Conservation (phyloP, 92 coral and sea anemone species). For the Siderastrea siderea region DNA sequence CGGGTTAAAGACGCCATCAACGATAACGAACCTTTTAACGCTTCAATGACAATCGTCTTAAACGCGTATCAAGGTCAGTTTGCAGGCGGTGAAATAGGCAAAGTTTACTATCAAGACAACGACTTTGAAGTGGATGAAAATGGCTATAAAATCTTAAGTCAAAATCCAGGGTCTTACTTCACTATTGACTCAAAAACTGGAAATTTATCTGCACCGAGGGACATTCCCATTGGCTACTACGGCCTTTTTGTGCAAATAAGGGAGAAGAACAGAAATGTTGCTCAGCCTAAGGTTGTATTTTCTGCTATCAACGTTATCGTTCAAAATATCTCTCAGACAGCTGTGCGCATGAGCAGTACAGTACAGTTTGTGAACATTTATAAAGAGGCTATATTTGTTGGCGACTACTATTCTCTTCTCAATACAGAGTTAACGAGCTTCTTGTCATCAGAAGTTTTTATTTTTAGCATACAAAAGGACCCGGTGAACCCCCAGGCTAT, state of each 20-base stretch:
- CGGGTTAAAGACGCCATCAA: constrained; percentile 76
- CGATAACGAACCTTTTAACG: constrained; percentile 71
- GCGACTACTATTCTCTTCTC: constrained; percentile 66
- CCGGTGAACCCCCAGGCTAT: constrained; percentile 50
- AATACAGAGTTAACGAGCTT: constrained; percentile 5
- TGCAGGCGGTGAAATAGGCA: constrained; percentile 87
- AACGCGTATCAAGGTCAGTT: constrained; percentile 82
- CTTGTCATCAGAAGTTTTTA: constrained; percentile 36
- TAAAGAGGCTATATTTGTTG: constrained; percentile 69
- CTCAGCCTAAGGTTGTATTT: constrained; percentile 65
- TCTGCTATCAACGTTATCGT: constrained; percentile 75
- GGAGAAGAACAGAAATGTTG: constrained; percentile 65
- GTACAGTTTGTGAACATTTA: constrained; percentile 80
- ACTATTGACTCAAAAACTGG: constrained; percentile 78
- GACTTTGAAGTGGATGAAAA: constrained; percentile 85
- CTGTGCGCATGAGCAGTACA: constrained; percentile 77
- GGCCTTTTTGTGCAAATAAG: constrained; percentile 64
- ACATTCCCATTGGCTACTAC: constrained; percentile 70
- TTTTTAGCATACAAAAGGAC: constrained; percentile 70
- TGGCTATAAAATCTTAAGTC: constrained; percentile 62
- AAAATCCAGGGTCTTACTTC: constrained; percentile 77
- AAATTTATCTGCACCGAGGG: constrained; percentile 65
- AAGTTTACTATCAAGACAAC: constrained; percentile 80
- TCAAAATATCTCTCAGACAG: constrained; percentile 65
- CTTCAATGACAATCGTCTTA: constrained; percentile 79